A percentile compares a stretch with the other conserved stretches of the same genome.
phyloP scores from a whole-genome alignment of 2,797 vertebrate species.

The Harpagifer antarcticus region DNA sequence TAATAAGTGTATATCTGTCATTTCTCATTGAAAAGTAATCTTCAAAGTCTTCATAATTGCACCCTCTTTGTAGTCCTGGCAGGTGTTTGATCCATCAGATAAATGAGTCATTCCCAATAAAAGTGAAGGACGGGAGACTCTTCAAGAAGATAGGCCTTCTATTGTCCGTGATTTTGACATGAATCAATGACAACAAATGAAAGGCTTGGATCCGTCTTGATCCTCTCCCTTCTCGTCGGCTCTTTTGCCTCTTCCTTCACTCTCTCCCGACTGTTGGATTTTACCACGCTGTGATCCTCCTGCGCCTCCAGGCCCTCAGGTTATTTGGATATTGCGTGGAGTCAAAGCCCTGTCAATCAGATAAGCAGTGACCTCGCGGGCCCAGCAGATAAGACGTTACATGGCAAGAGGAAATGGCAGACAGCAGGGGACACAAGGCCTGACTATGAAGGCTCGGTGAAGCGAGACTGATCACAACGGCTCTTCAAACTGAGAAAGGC shows the following conservation, averaged over 20 bases:
- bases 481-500: constrained; percentile 62
- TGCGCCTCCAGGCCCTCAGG: constrained; percentile 69
- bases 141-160: constrained; percentile 52
- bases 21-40: constrained; percentile 35
- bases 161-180: constrained; percentile 66
- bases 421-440: constrained; percentile 74
- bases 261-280: constrained; percentile 49
- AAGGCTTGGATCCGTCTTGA: constrained; percentile 60
- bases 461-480: constrained; percentile 76
- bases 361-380: constrained; percentile 81
- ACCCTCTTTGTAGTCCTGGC: constrained; percentile 53
- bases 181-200: constrained; percentile 66
- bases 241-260: constrained; percentile 45
- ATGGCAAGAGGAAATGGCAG: constrained; percentile 78
- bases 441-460: constrained; percentile 73
- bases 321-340: constrained; percentile 79
- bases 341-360: constrained; percentile 84
- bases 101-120: constrained; percentile 67
- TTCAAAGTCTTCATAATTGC: constrained; percentile 37
- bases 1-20: constrained; percentile 29
- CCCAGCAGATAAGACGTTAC: constrained; percentile 78
- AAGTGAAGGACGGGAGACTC: constrained; percentile 59
- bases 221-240: constrained; percentile 45
- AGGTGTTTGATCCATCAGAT: constrained; percentile 73
- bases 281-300: constrained; percentile 69